Conservation (phyloP, 2,113 vertebrate genomes). For the Anoura caudifer region DNA sequence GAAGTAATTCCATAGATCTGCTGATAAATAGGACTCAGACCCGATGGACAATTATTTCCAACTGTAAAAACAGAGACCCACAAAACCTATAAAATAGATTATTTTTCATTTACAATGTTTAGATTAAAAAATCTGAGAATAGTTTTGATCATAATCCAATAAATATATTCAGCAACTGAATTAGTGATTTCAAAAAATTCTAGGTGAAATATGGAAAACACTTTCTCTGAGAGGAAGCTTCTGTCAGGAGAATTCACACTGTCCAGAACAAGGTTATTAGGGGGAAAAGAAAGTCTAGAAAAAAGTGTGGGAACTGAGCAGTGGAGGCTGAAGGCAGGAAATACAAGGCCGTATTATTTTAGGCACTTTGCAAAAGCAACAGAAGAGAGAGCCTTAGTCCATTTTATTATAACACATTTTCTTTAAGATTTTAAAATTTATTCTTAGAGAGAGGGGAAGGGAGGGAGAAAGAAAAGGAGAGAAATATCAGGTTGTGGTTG, state of each 20-base stretch:
- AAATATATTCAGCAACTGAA: background rate
- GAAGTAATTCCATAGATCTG: background rate
- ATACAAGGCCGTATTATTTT: background rate
- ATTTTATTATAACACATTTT: background rate
- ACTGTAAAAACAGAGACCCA: background rate
- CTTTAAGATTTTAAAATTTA: too few relatives aligned
- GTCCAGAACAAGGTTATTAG: background rate
- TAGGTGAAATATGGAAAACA: background rate
- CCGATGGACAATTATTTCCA: background rate
- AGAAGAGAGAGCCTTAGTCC: background rate
- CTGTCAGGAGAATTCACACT: background rate
- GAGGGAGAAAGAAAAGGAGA: too few relatives aligned
- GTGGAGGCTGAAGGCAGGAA: background rate
- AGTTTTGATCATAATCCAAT: background rate
- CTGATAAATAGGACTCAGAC: background rate
- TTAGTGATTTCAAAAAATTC: constrained; percentile 1
- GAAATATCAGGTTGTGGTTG: too few relatives aligned
- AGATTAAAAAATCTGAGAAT: background rate
- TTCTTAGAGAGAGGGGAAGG: too few relatives aligned
- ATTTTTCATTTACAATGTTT: background rate
- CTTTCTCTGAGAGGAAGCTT: too few relatives aligned
- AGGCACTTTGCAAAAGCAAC: constrained; percentile 5
- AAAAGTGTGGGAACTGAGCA: background rate
- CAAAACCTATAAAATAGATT: background rate
- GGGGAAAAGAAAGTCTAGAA: background rate